phyloP scores from a whole-genome alignment of 2,113 vertebrate genomes.

The Aphelocoma coerulescens region DNA sequence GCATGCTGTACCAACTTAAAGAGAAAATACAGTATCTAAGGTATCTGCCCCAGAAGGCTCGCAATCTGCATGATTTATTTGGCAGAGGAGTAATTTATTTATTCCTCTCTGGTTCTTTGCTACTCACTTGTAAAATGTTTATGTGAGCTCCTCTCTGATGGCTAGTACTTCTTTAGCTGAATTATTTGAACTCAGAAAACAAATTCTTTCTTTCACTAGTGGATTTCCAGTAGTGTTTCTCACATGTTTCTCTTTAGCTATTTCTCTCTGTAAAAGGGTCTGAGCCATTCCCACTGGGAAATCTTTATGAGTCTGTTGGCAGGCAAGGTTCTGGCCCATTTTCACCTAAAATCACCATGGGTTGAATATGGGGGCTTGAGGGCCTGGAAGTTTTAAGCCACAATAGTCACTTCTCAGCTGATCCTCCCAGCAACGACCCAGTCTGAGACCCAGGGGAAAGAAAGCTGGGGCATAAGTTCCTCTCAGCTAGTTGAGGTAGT shows the following conservation, averaged over 20 bases:
- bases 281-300: not conserved
- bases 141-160: not conserved
- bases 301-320: not conserved
- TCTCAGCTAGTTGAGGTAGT: not conserved
- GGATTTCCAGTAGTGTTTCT: constrained; percentile 10
- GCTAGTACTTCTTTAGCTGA: not conserved
- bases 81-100: constrained; percentile 5
- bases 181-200: not conserved
- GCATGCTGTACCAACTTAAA: not conserved
- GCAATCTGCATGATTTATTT: not conserved
- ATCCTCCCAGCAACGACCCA: not conserved
- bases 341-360: not conserved
- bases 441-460: not conserved
- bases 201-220: not conserved
- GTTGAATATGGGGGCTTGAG: not conserved
- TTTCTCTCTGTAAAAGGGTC: not conserved
- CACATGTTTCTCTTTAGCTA: not conserved
- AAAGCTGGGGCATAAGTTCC: not conserved
- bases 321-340: not conserved
- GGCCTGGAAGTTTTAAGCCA: not conserved
- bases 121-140: constrained; percentile 16
- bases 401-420: not conserved
- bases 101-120: not conserved
- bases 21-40: not conserved
- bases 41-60: not conserved